phyloP scores from a whole-genome alignment of 2,113 vertebrate genomes.

The Willisornis vidua region DNA sequence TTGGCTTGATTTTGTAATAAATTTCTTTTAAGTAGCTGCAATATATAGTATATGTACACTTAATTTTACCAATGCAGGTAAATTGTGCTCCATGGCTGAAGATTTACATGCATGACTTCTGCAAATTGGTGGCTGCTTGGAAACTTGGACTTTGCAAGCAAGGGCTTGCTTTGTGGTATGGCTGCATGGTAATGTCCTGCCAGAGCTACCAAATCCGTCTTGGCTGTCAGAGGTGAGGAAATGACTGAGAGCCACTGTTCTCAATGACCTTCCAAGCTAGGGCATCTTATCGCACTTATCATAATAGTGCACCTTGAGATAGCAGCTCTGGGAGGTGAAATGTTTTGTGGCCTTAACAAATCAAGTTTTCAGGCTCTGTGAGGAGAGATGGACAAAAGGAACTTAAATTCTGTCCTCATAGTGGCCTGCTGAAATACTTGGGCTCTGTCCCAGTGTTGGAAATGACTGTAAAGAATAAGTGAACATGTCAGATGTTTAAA shows the following conservation, averaged over 20 bases:
- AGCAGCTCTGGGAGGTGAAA: neutral
- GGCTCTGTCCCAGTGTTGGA: neutral
- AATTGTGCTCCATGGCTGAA: neutral
- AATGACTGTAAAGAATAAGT: neutral
- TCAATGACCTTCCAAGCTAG: constrained; percentile 20
- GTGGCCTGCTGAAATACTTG: neutral
- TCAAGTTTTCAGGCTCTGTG: neutral
- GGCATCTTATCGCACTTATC: constrained; percentile 38
- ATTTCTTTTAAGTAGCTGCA: neutral
- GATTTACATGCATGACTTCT: neutral
- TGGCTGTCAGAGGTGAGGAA: neutral
- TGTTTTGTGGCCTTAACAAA: neutral
- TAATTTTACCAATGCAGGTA: neutral
- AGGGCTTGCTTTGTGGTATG: neutral
- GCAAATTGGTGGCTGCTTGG: neutral
- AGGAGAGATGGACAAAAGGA: neutral
- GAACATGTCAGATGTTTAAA: neutral
- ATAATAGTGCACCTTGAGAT: neutral
- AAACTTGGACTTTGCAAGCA: neutral
- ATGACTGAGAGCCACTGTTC: neutral
- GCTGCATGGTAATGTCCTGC: neutral
- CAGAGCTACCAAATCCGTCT: neutral
- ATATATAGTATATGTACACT: accelerated
- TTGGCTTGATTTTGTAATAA: neutral
- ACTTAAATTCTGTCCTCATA: neutral